These are phyloP conservation scores for Gymnoscopelus braueri DNA, from an alignment of 2,797 vertebrate species.

Conservation along the genomic window DNA sequence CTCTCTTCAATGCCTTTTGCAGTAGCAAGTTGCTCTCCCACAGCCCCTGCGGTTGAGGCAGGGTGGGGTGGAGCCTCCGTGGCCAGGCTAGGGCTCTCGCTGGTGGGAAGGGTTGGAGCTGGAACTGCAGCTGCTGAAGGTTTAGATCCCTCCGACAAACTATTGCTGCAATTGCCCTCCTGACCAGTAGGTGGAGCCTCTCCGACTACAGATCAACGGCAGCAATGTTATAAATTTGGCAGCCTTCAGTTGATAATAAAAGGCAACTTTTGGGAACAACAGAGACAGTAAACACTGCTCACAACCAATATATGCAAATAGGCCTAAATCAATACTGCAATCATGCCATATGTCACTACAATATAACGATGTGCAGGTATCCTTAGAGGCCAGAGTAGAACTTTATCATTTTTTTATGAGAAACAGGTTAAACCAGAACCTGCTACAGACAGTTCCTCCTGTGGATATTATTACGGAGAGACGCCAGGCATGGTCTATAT, in stretches of 20 bases:
- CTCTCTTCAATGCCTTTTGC: slow-evolving; percentile 81
- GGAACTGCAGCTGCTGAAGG: slow-evolving; percentile 77
- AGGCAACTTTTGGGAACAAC: slow-evolving; percentile 10
- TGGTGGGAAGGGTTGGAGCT: slow-evolving; percentile 73
- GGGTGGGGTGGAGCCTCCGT: slow-evolving; percentile 77
- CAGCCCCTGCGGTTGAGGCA: slow-evolving; percentile 74
- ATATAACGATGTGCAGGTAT: not conserved
- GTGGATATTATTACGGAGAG: not conserved
- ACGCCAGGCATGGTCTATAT: no score
- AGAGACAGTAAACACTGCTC: not conserved
- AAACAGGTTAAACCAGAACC: not conserved
- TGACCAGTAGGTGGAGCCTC: slow-evolving; percentile 82
- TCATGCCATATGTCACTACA: not conserved
- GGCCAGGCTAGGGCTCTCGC: slow-evolving; percentile 75
- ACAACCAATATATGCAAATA: not conserved
- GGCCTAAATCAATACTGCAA: no score
- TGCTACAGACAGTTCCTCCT: not conserved
- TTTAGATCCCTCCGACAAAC: slow-evolving; percentile 78
- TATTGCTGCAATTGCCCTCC: slow-evolving; percentile 69
- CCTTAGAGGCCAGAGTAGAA: not conserved
- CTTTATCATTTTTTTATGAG: not conserved
- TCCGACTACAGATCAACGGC: slow-evolving; percentile 66
- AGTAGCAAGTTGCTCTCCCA: slow-evolving; percentile 80
- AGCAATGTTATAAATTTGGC: slow-evolving; percentile 37
- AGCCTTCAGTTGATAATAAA: slow-evolving; percentile 7